These are phyloP conservation scores for Idaea straminata DNA, from an alignment of 2,888 invertebrate species.

Conservation along the genomic window DNA sequence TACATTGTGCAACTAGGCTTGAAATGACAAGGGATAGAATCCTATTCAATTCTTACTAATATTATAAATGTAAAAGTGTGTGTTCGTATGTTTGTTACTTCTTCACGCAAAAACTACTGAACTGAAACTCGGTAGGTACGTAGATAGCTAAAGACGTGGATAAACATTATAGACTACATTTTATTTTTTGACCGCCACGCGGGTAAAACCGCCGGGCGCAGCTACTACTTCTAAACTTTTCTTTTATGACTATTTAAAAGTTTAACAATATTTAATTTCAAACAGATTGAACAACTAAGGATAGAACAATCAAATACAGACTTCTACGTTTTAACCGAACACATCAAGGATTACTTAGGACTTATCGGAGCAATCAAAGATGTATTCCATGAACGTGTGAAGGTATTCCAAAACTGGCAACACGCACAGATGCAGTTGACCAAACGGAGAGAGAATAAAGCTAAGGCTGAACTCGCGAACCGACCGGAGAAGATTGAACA, in stretches of 20 bases:
- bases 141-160: too few relatives aligned
- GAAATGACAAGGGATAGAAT: too few relatives aligned
- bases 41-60: too few relatives aligned
- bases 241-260: background rate
- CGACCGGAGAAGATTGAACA: conserved; percentile 94
- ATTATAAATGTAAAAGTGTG: too few relatives aligned
- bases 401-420: conserved; percentile 98
- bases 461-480: conserved; percentile 93
- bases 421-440: conserved; percentile 96
- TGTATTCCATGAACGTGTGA: conserved; percentile 87
- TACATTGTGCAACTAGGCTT: too few relatives aligned
- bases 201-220: too few relatives aligned
- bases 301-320: conserved; percentile 97
- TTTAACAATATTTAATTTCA: background rate
- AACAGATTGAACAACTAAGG: conserved; percentile 90
- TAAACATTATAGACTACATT: too few relatives aligned
- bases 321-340: conserved; percentile 95
- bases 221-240: too few relatives aligned
- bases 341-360: conserved; percentile 96
- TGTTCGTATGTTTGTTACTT: too few relatives aligned
- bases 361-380: conserved; percentile 95
- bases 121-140: too few relatives aligned
- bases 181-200: too few relatives aligned
- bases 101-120: too few relatives aligned
- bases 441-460: conserved; percentile 96